Evolutionary conservation across 2,888 invertebrate species (phyloP).

Genomic region (Rutpela maculata): DNA sequence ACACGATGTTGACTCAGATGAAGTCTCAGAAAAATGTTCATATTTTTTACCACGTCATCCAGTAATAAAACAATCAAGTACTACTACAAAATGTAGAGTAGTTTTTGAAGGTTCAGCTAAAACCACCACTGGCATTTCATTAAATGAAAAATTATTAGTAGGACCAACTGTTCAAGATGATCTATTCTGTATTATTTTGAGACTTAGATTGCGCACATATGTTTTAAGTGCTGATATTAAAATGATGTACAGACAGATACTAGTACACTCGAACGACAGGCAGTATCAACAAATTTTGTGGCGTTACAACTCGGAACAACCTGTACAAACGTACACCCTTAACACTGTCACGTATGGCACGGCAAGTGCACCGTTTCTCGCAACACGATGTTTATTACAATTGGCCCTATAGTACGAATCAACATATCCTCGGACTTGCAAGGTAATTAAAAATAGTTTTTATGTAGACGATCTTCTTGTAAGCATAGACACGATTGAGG

Average conservation of each 20-base stretch:
- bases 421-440: background rate
- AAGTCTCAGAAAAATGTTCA: constrained; percentile 11
- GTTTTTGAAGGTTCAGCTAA: constrained; percentile 45
- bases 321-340: constrained; percentile 12
- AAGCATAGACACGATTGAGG: constrained; percentile 23
- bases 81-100: constrained; percentile 42
- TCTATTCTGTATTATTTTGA: constrained; percentile 41
- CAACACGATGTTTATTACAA: constrained; percentile 9
- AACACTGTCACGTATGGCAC: constrained; percentile 47
- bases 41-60: constrained; percentile 34
- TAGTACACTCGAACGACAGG: constrained; percentile 34
- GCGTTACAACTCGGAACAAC: no score
- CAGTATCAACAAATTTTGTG: constrained; percentile 41
- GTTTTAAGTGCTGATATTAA: constrained; percentile 45
- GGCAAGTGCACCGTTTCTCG: constrained; percentile 29
- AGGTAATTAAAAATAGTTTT: constrained; percentile 35
- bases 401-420: background rate
- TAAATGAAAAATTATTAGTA: constrained; percentile 39
- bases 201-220: constrained; percentile 31
- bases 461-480: constrained; percentile 40
- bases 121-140: constrained; percentile 26
- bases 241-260: constrained; percentile 43
- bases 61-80: constrained; percentile 36
- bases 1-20: background rate
- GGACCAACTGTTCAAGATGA: constrained; percentile 42